Evolutionary conservation across 2,797 vertebrate genomes (phyloP).

Genomic region (Octomys mimax): DNA sequence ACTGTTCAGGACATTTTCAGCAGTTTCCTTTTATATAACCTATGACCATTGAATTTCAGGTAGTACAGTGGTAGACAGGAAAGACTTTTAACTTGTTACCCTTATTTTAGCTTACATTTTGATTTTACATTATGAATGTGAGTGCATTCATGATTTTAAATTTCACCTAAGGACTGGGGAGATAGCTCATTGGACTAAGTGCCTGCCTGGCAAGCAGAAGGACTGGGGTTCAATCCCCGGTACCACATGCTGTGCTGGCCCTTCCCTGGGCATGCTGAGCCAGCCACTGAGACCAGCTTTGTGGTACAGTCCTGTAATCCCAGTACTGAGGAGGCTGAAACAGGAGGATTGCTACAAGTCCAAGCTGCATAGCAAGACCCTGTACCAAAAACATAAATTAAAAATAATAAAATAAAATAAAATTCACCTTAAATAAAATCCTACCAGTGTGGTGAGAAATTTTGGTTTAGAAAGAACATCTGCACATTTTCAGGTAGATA

Average conservation of each 20-base stretch:
- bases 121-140: not conserved
- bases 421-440: not conserved
- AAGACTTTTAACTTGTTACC: not conserved
- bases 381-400: too few species aligned
- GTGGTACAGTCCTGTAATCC: too few species aligned
- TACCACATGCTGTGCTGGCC: too few species aligned
- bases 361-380: too few species aligned
- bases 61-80: not conserved
- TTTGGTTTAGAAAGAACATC: not conserved
- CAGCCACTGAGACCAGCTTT: too few species aligned
- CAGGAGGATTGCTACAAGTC: too few species aligned
- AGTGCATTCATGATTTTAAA: conserved; percentile 7
- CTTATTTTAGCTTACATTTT: not conserved
- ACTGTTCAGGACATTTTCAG: not conserved
- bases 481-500: not conserved
- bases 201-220: too few species aligned
- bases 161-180: not conserved
- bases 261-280: too few species aligned
- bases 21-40: not conserved
- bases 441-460: not conserved
- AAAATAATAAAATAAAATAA: too few species aligned
- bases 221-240: too few species aligned
- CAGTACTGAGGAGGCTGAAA: too few species aligned
- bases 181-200: too few species aligned
- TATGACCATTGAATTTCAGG: not conserved